These are phyloP conservation scores for Rhabdornis inornatus DNA, from an alignment of 2,113 vertebrate genomes.

Conservation along the genomic window DNA sequence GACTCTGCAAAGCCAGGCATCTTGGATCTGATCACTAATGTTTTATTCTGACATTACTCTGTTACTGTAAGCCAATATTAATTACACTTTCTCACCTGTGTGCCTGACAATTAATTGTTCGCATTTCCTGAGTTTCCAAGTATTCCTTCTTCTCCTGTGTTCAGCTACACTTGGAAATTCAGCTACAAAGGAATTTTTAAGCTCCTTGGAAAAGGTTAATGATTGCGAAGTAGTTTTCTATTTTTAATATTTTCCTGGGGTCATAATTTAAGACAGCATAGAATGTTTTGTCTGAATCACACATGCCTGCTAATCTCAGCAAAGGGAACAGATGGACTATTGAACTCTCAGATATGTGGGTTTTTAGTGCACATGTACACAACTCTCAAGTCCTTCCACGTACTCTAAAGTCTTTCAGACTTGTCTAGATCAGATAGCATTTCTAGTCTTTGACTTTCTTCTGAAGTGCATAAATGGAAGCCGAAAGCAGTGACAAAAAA, in stretches of 20 bases:
- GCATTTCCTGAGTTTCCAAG: background rate
- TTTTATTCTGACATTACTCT: background rate
- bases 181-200: background rate
- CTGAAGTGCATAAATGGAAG: background rate
- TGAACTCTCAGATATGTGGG: background rate
- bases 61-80: background rate
- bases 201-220: background rate
- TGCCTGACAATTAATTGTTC: background rate
- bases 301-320: background rate
- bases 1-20: background rate
- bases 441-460: background rate
- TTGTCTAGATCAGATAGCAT: background rate
- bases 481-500: background rate
- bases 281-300: background rate
- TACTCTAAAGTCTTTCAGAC: background rate
- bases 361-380: background rate
- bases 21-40: background rate
- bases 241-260: background rate
- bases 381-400: background rate
- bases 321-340: background rate
- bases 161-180: background rate
- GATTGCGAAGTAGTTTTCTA: background rate
- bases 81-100: background rate
- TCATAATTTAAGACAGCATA: background rate
- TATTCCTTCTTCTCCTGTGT: background rate